Evolutionary conservation across 2,888 invertebrate species (phyloP).

Genomic region (Drepana falcataria): DNA sequence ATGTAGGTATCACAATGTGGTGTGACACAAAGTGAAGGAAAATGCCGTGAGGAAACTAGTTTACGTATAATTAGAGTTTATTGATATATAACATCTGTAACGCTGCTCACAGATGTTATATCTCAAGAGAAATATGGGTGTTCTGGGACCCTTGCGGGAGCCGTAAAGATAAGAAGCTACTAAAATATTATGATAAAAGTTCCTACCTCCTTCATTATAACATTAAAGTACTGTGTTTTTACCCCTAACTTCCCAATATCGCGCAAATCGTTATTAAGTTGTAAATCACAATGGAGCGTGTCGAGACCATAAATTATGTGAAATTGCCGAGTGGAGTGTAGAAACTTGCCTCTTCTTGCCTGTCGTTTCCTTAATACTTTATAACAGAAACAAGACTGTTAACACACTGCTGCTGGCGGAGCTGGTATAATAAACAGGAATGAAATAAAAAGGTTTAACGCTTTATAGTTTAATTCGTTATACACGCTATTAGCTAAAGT

Average conservation of each 20-base stretch:
- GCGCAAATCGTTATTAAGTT: constrained; percentile 26
- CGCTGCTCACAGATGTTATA: no score
- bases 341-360: constrained; percentile 14
- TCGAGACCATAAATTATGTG: constrained; percentile 29
- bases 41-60: no score
- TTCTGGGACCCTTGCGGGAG: no score
- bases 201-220: constrained; percentile 2
- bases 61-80: no score
- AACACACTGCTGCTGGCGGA: background rate
- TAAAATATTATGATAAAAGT: no score
- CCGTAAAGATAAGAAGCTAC: no score
- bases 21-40: no score
- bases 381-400: background rate
- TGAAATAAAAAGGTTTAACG: background rate
- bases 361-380: background rate
- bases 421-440: background rate
- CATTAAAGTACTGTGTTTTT: background rate
- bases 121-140: no score
- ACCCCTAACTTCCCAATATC: constrained; percentile 17
- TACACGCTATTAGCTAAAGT: no score
- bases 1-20: no score
- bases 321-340: constrained; percentile 23
- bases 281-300: constrained; percentile 32
- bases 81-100: no score
- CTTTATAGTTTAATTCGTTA: no score